Percentiles rank a stretch among this genome's conserved stretches.
Conservation (phyloP, 2,888 invertebrate genomes). For the Tanaodytes sp. region DNA sequence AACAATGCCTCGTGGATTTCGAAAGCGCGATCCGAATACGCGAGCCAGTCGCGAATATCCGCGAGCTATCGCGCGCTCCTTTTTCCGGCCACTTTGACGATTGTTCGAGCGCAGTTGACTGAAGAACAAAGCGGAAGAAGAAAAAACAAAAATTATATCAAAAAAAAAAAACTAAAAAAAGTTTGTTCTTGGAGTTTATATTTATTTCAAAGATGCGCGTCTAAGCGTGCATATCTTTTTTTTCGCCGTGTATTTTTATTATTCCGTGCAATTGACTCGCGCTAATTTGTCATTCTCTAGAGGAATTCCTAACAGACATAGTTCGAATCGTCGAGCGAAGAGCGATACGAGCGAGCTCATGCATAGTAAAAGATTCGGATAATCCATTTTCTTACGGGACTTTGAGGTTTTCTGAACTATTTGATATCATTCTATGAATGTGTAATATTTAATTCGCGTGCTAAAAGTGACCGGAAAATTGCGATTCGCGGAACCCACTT, state of each 20-base stretch:
- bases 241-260: conserved; percentile 45
- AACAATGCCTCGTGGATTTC: conserved; percentile 12
- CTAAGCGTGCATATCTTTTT: too few relatives aligned
- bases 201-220: too few relatives aligned
- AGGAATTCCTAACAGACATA: conserved; percentile 47
- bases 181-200: too few relatives aligned
- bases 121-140: too few relatives aligned
- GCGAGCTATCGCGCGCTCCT: too few relatives aligned
- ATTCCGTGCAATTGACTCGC: conserved; percentile 46
- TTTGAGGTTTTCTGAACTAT: conserved; percentile 50
- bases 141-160: too few relatives aligned
- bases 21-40: conserved; percentile 2
- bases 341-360: conserved; percentile 54
- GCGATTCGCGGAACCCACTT: conserved; percentile 18
- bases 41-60: too few relatives aligned
- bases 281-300: conserved; percentile 51
- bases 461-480: conserved; percentile 45
- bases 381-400: conserved; percentile 49
- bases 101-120: too few relatives aligned
- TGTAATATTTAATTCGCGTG: conserved; percentile 55
- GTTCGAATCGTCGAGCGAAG: conserved; percentile 47
- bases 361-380: conserved; percentile 53
- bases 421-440: conserved; percentile 56
- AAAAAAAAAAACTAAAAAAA: too few relatives aligned
- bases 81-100: too few relatives aligned